phyloP scores from a whole-genome alignment of 1,140 invertebrate genomes.

The Aplysia californica region DNA sequence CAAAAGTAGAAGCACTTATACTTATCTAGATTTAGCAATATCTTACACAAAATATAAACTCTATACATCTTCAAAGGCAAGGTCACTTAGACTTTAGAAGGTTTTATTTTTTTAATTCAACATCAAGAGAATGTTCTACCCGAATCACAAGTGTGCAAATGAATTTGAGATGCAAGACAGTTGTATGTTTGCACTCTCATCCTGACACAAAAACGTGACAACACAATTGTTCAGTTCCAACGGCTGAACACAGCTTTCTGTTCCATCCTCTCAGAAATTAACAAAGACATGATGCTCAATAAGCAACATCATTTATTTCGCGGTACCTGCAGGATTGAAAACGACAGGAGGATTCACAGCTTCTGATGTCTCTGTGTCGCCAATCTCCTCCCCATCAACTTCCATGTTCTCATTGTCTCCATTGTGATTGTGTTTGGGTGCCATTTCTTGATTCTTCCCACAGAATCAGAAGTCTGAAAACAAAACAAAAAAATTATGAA shows the following conservation, averaged over 20 bases:
- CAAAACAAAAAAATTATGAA: no score
- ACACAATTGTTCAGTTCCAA: no score
- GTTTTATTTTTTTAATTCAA: neutral
- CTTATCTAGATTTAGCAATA: neutral
- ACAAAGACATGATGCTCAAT: no score
- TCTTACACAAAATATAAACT: neutral
- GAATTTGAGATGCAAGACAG: neutral
- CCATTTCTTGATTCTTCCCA: no score
- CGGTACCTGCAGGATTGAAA: constrained; percentile 24
- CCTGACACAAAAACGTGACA: neutral
- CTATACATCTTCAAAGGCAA: neutral
- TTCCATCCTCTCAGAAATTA: no score
- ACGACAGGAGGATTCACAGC: neutral
- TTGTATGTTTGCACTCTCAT: neutral
- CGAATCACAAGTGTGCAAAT: neutral
- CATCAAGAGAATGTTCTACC: neutral
- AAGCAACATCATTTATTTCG: no score
- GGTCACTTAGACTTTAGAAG: neutral
- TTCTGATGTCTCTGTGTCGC: neutral
- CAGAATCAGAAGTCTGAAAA: no score
- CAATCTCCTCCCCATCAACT: neutral
- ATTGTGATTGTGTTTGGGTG: no score
- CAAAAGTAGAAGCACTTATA: no score
- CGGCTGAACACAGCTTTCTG: no score
- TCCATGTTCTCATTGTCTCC: no score